These are phyloP conservation scores for Bombus waltoni DNA, from an alignment of 1,140 invertebrate genomes.

Conservation along the genomic window DNA sequence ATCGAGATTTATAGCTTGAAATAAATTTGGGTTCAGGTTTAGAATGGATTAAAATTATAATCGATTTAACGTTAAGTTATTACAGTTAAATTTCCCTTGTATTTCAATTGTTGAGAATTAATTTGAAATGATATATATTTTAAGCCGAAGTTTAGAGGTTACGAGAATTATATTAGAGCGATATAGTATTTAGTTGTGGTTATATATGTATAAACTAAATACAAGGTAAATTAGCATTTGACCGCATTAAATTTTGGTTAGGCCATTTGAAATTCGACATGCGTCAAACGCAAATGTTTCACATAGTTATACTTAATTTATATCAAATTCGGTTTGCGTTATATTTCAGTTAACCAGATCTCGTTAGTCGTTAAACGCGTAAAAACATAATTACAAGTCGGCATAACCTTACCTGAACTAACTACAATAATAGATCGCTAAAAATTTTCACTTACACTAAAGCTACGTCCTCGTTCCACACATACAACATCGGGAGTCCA, in stretches of 20 bases:
- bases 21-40: not conserved
- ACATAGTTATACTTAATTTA: not conserved
- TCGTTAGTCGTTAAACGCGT: not conserved
- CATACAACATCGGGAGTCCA: no score
- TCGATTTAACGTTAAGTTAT: not conserved
- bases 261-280: not conserved
- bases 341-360: not conserved
- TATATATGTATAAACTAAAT: not conserved
- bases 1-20: not conserved
- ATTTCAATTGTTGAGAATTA: no score
- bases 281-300: not conserved
- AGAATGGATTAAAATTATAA: not conserved
- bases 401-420: not conserved
- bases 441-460: no score
- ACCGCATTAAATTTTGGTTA: not conserved
- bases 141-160: not conserved
- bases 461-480: no score
- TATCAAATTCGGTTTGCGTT: not conserved
- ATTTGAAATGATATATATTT: not conserved
- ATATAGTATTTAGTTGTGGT: not conserved
- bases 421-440: no score
- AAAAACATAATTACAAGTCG: not conserved
- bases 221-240: not conserved
- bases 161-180: not conserved
- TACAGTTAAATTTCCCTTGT: no score